Conservation (phyloP, 1,140 invertebrate genomes). For the Batillaria attramentaria region DNA sequence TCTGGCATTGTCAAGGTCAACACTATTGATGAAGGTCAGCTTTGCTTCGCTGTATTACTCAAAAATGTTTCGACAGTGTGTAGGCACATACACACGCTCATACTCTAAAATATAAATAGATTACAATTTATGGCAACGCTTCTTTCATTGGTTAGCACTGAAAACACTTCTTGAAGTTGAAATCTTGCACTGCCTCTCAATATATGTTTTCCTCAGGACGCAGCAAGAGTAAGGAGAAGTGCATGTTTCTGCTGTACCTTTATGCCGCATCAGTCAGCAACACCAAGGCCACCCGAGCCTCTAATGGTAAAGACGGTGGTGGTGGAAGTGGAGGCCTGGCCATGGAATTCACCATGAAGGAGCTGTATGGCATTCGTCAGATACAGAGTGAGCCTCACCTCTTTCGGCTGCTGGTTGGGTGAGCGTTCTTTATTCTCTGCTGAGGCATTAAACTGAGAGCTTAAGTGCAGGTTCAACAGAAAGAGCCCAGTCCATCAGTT, state of each 20-base stretch:
- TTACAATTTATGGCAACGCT: too few relatives aligned
- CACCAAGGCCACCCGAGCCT: slow-evolving; percentile 74
- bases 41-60: too few relatives aligned
- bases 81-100: too few relatives aligned
- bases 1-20: slow-evolving; percentile 87
- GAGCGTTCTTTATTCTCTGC: slow-evolving; percentile 31
- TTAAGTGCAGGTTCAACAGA: too few relatives aligned
- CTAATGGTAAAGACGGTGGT: slow-evolving; percentile 51
- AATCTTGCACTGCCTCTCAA: background rate
- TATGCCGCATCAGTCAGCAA: slow-evolving; percentile 81
- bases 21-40: slow-evolving; percentile 70
- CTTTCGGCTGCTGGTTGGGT: slow-evolving; percentile 78
- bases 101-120: too few relatives aligned
- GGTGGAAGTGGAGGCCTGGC: slow-evolving; percentile 57
- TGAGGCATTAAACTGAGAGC: background rate
- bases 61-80: too few relatives aligned
- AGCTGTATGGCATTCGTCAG: slow-evolving; percentile 77
- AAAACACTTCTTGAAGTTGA: background rate
- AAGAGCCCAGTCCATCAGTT: too few relatives aligned
- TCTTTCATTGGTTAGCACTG: background rate
- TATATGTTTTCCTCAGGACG: slow-evolving; percentile 46
- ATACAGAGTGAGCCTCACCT: slow-evolving; percentile 84
- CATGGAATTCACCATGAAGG: slow-evolving; percentile 71
- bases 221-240: slow-evolving; percentile 74
- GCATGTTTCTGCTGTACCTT: slow-evolving; percentile 82